These are phyloP conservation scores for Temnothorax curvispinosus DNA, from an alignment of 1,140 invertebrate species.

Conservation along the genomic window DNA sequence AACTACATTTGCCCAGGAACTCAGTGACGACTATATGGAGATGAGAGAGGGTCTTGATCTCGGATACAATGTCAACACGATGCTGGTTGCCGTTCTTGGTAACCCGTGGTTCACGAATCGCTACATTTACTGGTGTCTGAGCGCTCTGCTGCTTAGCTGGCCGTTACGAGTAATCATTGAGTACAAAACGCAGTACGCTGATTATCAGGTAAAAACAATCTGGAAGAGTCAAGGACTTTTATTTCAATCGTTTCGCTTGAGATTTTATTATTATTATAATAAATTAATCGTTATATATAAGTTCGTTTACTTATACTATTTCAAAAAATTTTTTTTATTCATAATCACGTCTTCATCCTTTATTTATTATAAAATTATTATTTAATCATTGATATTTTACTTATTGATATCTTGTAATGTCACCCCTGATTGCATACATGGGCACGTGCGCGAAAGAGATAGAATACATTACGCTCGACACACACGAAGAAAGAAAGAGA, in stretches of 20 bases:
- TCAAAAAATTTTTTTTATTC: not conserved
- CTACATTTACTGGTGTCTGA: conserved; percentile 91
- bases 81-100: conserved; percentile 87
- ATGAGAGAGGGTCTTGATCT: conserved; percentile 95
- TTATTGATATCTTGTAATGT: too few species aligned
- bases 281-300: not conserved
- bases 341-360: not conserved
- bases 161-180: conserved; percentile 93
- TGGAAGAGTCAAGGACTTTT: not conserved
- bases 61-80: conserved; percentile 87
- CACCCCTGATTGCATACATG: not conserved
- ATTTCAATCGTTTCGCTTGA: not conserved
- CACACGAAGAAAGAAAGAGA: too few species aligned
- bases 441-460: not conserved
- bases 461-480: too few species aligned
- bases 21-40: conserved; percentile 95
- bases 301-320: not conserved
- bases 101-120: conserved; percentile 89
- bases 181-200: conserved; percentile 93
- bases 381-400: too few species aligned
- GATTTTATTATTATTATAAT: not conserved
- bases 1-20: conserved; percentile 86
- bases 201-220: conserved; percentile 88
- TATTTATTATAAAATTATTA: not conserved
- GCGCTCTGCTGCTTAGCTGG: conserved; percentile 93